phyloP scores from a whole-genome alignment of 2,888 invertebrate genomes.

The Leucozona laternaria region DNA sequence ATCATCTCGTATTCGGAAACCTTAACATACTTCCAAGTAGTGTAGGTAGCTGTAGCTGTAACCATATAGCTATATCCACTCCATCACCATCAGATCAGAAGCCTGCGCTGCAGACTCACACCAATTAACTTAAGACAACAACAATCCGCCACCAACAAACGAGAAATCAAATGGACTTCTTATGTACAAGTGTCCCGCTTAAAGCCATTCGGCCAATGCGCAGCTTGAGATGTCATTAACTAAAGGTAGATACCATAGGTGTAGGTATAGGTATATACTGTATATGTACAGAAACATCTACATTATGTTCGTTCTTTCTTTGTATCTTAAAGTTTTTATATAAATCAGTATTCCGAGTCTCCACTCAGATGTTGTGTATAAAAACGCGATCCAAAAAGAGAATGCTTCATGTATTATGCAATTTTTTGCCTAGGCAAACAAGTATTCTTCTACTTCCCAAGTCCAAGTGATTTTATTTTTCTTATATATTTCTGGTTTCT shows the following conservation, averaged over 20 bases:
- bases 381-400: constrained; percentile 74
- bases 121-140: constrained; percentile 40
- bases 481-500: constrained; percentile 75
- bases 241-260: neutral
- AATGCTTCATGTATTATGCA: constrained; percentile 76
- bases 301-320: constrained; percentile 20
- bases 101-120: neutral
- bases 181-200: constrained; percentile 63
- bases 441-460: constrained; percentile 76
- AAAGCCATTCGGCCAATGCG: constrained; percentile 52
- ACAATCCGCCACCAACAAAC: neutral
- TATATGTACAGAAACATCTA: constrained; percentile 10
- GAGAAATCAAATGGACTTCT: constrained; percentile 64
- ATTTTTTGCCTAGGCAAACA: constrained; percentile 76
- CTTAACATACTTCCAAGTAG: constrained; percentile 70
- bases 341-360: constrained; percentile 70
- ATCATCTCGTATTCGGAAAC: constrained; percentile 64
- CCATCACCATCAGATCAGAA: too few species aligned
- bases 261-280: neutral
- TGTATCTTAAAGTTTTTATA: constrained; percentile 15
- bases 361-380: constrained; percentile 67
- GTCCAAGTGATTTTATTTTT: constrained; percentile 50
- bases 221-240: constrained; percentile 65
- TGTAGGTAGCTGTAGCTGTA: neutral
- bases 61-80: neutral